These are phyloP conservation scores for Pristionchus arcanus DNA, from an alignment of 2,888 invertebrate genomes.

Conservation along the genomic window DNA sequence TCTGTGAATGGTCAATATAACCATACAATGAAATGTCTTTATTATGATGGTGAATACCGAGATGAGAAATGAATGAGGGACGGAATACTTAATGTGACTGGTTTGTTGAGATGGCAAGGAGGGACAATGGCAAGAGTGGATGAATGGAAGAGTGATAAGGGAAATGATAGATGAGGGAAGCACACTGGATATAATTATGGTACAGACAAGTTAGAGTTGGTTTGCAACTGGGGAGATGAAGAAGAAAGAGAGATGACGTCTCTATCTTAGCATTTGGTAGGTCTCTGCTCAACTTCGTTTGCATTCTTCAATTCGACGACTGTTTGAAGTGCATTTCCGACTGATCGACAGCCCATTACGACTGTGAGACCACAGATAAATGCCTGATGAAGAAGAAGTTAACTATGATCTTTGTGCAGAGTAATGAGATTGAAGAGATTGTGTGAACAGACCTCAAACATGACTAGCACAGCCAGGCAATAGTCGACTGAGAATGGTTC, in stretches of 20 bases:
- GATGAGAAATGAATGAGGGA: background rate
- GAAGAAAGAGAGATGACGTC: background rate
- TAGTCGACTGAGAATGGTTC: constrained; percentile 49
- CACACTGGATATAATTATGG: background rate
- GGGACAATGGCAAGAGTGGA: background rate
- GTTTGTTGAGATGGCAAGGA: background rate
- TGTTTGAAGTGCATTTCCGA: constrained; percentile 7
- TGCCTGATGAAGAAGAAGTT: background rate
- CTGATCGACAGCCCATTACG: constrained; percentile 19
- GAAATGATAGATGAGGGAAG: background rate
- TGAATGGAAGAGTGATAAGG: background rate
- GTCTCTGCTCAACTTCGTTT: background rate
- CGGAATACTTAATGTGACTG: background rate
- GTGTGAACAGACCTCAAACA: constrained; percentile 18
- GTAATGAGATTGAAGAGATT: background rate
- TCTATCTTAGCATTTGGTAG: constrained; percentile 19
- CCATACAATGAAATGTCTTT: background rate
- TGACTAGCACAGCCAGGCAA: constrained; percentile 45
- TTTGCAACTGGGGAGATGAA: background rate
- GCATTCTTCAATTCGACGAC: constrained; percentile 2
- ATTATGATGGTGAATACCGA: background rate
- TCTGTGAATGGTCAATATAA: background rate
- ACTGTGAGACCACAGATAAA: constrained; percentile 51
- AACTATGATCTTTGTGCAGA: background rate
- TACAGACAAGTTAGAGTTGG: constrained; percentile 30